Percentiles rank a stretch among this genome's conserved stretches.
Evolutionary conservation across 1,140 invertebrate species (phyloP).

Genomic region (Whitmania pigra): DNA sequence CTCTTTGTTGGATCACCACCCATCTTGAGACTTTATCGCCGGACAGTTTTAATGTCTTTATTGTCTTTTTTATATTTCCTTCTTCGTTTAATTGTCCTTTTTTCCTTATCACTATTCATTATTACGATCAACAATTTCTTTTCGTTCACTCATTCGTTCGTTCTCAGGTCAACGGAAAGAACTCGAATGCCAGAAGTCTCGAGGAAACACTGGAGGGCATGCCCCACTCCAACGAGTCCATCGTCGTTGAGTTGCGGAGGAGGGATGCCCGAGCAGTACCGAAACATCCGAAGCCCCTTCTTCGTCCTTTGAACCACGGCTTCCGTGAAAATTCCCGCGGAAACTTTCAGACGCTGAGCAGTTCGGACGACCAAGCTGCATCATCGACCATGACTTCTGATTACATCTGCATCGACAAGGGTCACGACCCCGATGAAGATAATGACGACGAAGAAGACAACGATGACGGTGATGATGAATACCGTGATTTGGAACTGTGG

Average conservation of each 20-base stretch:
- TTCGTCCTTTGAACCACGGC: not conserved
- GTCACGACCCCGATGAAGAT: constrained; percentile 7
- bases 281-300: not conserved
- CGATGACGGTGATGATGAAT: not conserved
- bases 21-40: too few species aligned
- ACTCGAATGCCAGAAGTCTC: not conserved
- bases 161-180: not conserved
- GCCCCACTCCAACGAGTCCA: not conserved
- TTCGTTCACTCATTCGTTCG: too few species aligned
- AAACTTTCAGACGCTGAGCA: not conserved
- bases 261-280: not conserved
- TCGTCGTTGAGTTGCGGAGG: not conserved
- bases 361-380: not conserved
- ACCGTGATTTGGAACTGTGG: not conserved
- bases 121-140: too few species aligned
- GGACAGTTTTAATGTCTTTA: too few species aligned
- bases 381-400: not conserved
- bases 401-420: constrained; percentile 6
- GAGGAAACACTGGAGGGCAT: constrained; percentile 1
- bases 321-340: not conserved
- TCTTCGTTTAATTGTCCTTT: too few species aligned
- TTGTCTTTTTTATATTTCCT: too few species aligned
- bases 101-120: too few species aligned
- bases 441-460: constrained; percentile 1
- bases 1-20: too few species aligned